These are phyloP conservation scores for Propithecus deckenii DNA, from an alignment of 2,797 vertebrate species.

Conservation along the genomic window DNA sequence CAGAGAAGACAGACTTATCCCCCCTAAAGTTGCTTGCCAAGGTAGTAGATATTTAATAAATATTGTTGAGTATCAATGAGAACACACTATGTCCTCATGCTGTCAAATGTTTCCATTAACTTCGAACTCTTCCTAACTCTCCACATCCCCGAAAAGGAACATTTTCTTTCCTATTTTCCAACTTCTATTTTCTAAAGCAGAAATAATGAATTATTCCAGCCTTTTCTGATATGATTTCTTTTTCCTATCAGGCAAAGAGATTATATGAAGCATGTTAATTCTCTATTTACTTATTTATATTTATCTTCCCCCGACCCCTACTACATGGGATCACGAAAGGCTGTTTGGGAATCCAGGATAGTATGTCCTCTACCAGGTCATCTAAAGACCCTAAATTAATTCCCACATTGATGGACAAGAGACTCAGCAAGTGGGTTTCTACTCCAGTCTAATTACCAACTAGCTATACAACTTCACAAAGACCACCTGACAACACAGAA, in stretches of 20 bases:
- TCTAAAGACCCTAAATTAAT: background rate
- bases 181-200: background rate
- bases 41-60: background rate
- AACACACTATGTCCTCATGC: background rate
- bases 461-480: background rate
- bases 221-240: background rate
- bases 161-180: background rate
- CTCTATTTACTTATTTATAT: background rate
- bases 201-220: background rate
- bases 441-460: background rate
- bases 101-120: background rate
- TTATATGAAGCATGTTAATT: background rate
- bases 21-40: background rate
- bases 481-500: background rate
- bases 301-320: background rate
- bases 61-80: background rate
- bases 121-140: background rate
- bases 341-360: background rate
- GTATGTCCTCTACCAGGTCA: background rate
- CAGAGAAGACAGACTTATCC: background rate
- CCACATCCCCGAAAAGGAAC: background rate
- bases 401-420: background rate
- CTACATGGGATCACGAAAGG: background rate
- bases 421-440: background rate
- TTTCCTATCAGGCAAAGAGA: background rate